These are phyloP conservation scores for Ephialtes manifestator DNA, from an alignment of 2,888 invertebrate genomes.

Conservation along the genomic window DNA sequence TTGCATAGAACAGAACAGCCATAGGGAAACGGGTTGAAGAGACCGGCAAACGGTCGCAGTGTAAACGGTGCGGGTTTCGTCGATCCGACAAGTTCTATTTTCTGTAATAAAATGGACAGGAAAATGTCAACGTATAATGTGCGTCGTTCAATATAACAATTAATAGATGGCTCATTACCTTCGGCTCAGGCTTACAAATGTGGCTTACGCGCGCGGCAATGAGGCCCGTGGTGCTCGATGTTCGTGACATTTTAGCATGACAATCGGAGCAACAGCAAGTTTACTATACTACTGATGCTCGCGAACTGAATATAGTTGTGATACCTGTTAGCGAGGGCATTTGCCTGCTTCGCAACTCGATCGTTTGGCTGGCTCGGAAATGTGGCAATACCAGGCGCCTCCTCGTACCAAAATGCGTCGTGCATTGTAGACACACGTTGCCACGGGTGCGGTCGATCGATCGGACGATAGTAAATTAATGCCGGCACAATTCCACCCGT, in stretches of 20 bases:
- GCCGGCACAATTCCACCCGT: slow-evolving; percentile 12
- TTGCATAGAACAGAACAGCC: slow-evolving; percentile 94
- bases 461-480: slow-evolving; percentile 55
- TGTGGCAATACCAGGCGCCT: slow-evolving; percentile 52
- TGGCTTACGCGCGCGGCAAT: slow-evolving; percentile 81
- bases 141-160: background rate
- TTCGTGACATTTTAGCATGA: slow-evolving; percentile 77
- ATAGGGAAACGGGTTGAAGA: slow-evolving; percentile 93
- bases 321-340: slow-evolving; percentile 43
- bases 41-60: slow-evolving; percentile 92
- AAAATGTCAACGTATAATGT: background rate
- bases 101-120: slow-evolving; percentile 72
- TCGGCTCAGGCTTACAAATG: slow-evolving; percentile 78
- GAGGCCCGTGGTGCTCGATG: slow-evolving; percentile 82
- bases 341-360: slow-evolving; percentile 46
- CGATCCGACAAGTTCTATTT: slow-evolving; percentile 80
- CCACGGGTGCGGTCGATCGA: slow-evolving; percentile 78
- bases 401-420: slow-evolving; percentile 62
- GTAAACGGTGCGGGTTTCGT: slow-evolving; percentile 91
- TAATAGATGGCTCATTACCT: slow-evolving; percentile 75
- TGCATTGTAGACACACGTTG: slow-evolving; percentile 62
- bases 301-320: slow-evolving; percentile 38
- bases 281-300: background rate
- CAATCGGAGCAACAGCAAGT: slow-evolving; percentile 39
- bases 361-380: background rate